Evolutionary conservation across 2,797 vertebrate genomes (phyloP).

Genomic region (Enteromius trimaculatus): DNA sequence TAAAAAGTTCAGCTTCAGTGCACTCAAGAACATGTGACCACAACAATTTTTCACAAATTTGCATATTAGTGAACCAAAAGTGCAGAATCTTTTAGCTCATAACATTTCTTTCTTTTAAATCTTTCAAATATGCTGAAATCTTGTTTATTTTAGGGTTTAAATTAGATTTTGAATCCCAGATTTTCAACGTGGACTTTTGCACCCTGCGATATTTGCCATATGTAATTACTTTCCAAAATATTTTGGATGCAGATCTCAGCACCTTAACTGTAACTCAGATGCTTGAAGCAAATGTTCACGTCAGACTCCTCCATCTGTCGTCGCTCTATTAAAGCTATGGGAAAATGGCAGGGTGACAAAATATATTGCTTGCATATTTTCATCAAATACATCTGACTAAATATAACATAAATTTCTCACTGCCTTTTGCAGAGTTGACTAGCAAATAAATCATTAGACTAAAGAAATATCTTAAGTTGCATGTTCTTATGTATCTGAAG

Average conservation of each 20-base stretch:
- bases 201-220: conserved; percentile 2
- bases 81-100: not conserved
- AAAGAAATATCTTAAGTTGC: not conserved
- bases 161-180: conserved; percentile 14
- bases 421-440: not conserved
- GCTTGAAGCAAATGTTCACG: conserved; percentile 11
- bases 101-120: not conserved
- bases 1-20: not conserved
- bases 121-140: not conserved
- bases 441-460: not conserved
- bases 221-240: conserved; percentile 36
- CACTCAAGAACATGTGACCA: not conserved
- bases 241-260: conserved; percentile 16
- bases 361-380: conserved; percentile 18
- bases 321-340: not conserved
- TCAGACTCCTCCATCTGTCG: not conserved
- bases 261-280: conserved; percentile 5
- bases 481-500: not conserved
- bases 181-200: conserved; percentile 6
- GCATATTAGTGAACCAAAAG: not conserved
- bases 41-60: not conserved
- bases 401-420: not conserved
- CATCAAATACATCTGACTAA: conserved; percentile 3
- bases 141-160: not conserved
- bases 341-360: conserved; percentile 17